phyloP scores from a whole-genome alignment of 2,113 vertebrate genomes.

The Sialia sialis region DNA sequence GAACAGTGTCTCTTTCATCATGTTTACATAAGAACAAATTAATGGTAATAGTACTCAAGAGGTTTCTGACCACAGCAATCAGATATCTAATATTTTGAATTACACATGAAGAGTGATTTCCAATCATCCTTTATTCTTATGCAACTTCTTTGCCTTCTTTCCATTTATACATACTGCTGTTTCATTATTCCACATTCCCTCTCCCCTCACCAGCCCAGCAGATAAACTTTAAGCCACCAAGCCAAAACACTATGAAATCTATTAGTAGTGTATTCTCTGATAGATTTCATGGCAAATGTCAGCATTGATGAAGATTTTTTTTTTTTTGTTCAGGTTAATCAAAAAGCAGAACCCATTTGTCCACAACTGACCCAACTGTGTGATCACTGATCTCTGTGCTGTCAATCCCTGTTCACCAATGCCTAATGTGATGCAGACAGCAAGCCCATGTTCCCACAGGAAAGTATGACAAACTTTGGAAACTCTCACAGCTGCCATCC shows the following conservation, averaged over 20 bases:
- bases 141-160: background rate
- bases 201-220: background rate
- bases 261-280: background rate
- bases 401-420: background rate
- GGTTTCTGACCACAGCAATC: background rate
- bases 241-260: background rate
- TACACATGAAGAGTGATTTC: background rate
- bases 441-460: background rate
- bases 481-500: background rate
- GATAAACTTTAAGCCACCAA: background rate
- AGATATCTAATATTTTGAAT: background rate
- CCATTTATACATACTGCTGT: background rate
- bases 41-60: background rate
- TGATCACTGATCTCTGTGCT: conserved; percentile 55
- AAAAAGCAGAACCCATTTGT: conserved; percentile 55
- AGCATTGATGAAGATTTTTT: background rate
- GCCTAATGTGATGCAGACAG: conserved; percentile 58
- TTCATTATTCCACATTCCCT: background rate
- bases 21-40: background rate
- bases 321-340: conserved; percentile 48
- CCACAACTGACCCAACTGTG: conserved; percentile 54
- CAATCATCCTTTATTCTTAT: background rate
- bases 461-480: background rate
- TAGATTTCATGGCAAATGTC: background rate
- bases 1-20: background rate